Percentiles rank a stretch among this genome's conserved stretches.
Conservation (phyloP, 2,888 invertebrate species). For the Orchesella flavescens region DNA sequence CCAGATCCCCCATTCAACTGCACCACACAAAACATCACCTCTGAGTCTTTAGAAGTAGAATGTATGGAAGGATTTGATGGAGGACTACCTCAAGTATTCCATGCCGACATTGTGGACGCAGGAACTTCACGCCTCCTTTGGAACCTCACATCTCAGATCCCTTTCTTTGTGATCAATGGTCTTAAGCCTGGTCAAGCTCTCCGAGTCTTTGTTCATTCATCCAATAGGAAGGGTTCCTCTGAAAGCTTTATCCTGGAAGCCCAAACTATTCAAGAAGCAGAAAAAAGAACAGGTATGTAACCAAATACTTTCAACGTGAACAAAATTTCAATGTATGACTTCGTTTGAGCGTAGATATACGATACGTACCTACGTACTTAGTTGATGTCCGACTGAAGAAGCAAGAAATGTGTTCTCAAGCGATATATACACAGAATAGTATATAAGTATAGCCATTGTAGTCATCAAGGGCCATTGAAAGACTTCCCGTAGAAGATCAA, state of each 20-base stretch:
- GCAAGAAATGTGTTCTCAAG: neutral
- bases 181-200: constrained; percentile 86
- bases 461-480: constrained; percentile 7
- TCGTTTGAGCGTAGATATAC: too few species aligned
- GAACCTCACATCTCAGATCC: constrained; percentile 82
- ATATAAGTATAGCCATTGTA: neutral
- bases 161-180: constrained; percentile 84
- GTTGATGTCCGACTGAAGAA: neutral
- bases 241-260: constrained; percentile 82
- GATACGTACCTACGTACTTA: neutral
- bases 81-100: constrained; percentile 81
- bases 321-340: constrained; percentile 2
- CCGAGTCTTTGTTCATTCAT: constrained; percentile 86
- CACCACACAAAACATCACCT: constrained; percentile 84
- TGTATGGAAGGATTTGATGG: constrained; percentile 85
- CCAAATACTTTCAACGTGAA: constrained; percentile 4
- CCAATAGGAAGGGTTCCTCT: constrained; percentile 88
- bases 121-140: constrained; percentile 79
- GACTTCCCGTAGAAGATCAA: constrained; percentile 5
- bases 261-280: constrained; percentile 83
- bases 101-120: constrained; percentile 84
- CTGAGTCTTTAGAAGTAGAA: constrained; percentile 83
- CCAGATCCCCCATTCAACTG: constrained; percentile 87
- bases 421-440: neutral
- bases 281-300: constrained; percentile 83